Evolutionary conservation across 2,888 invertebrate species (phyloP).

Genomic region (Eucera pruinosa): DNA sequence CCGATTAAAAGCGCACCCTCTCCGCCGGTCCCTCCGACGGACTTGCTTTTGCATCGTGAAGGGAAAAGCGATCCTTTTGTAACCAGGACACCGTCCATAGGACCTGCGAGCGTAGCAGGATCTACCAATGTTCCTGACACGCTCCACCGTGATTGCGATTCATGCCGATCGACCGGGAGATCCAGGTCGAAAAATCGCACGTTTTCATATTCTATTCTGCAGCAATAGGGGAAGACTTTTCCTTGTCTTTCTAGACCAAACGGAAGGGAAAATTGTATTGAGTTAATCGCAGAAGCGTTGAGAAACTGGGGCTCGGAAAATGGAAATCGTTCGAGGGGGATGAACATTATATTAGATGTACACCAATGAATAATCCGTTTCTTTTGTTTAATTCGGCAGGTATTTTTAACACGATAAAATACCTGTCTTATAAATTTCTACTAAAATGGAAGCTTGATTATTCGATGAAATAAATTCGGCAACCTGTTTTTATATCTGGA

Average conservation of each 20-base stretch:
- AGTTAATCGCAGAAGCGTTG: neutral
- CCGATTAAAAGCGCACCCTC: constrained; percentile 23
- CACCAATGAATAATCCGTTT: no score
- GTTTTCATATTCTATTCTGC: no score
- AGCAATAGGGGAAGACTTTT: no score
- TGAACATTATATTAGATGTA: no score
- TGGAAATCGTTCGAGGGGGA: neutral
- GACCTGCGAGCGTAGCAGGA: constrained; percentile 56
- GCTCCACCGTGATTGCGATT: constrained; percentile 48
- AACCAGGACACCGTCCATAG: constrained; percentile 64
- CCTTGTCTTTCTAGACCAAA: no score
- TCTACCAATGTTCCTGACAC: constrained; percentile 52
- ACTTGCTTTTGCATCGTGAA: constrained; percentile 20
- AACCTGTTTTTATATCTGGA: no score
- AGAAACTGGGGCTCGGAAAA: neutral
- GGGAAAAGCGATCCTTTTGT: constrained; percentile 45
- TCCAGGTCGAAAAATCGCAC: neutral
- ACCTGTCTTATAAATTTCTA: no score
- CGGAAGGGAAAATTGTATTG: no score
- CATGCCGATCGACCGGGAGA: constrained; percentile 32
- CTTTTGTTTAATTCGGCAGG: no score
- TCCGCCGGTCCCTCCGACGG: neutral
- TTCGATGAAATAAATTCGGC: no score
- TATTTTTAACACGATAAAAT: no score
- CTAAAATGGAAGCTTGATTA: no score